Evolutionary conservation across 1,140 invertebrate genomes (phyloP).

Genomic region (Eumeta japonica): DNA sequence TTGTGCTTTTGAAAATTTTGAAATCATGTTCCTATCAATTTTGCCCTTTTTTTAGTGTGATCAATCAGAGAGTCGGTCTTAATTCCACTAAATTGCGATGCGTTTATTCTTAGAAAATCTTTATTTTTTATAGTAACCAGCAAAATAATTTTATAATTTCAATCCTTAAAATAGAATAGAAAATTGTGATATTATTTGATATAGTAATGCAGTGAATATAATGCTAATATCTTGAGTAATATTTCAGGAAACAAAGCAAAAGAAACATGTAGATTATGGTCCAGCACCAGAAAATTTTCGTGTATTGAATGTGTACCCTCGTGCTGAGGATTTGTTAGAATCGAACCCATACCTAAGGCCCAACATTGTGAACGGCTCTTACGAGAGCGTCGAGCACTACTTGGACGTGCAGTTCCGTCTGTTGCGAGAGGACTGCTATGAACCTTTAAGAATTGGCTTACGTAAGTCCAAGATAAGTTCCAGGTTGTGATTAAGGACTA

Average conservation of each 20-base stretch:
- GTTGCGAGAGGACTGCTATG: constrained; percentile 72
- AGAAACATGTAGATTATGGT: constrained; percentile 24
- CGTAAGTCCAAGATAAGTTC: too few relatives aligned
- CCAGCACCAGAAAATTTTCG: constrained; percentile 50
- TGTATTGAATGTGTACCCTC: constrained; percentile 47
- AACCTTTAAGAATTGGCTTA: constrained; percentile 61
- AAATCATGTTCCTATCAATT: too few relatives aligned
- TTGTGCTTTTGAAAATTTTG: too few relatives aligned
- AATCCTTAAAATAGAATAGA: too few relatives aligned
- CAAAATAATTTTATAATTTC: too few relatives aligned
- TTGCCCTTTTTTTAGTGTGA: too few relatives aligned
- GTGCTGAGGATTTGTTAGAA: constrained; percentile 27
- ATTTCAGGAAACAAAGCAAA: constrained; percentile 21
- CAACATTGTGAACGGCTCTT: constrained; percentile 64
- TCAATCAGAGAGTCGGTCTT: too few relatives aligned
- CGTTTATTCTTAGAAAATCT: too few relatives aligned
- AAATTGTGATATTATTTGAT: too few relatives aligned
- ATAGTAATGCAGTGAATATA: constrained; percentile 2
- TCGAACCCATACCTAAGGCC: constrained; percentile 52
- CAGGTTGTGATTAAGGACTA: constrained; percentile 9
- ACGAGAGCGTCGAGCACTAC: constrained; percentile 68
- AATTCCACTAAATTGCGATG: too few relatives aligned
- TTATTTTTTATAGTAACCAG: too few relatives aligned
- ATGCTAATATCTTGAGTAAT: constrained; percentile 3
- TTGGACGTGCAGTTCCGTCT: constrained; percentile 76